Percentiles rank a stretch among this genome's conserved stretches.
phyloP scores from a whole-genome alignment of 2,888 invertebrate genomes.

The Smittia sp. region DNA sequence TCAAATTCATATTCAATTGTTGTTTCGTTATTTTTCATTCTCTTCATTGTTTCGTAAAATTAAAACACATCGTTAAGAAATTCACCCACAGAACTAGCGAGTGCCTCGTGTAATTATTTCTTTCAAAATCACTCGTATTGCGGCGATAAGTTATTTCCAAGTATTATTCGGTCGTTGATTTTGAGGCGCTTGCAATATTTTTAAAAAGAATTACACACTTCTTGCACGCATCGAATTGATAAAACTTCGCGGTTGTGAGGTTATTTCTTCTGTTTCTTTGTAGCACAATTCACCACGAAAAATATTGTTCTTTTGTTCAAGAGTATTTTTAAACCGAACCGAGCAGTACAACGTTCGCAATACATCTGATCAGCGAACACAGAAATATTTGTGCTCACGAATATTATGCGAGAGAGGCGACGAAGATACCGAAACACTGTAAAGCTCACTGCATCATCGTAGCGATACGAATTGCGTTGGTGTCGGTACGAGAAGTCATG shows the following conservation, averaged over 20 bases:
- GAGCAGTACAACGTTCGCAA: conserved; percentile 29
- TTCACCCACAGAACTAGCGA: conserved; percentile 14
- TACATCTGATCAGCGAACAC: conserved; percentile 28
- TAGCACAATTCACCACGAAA: background rate
- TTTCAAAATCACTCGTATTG: background rate
- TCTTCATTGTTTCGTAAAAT: conserved; percentile 12
- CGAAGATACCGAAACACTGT: background rate
- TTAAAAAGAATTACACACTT: conserved; percentile 28
- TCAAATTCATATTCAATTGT: conserved; percentile 32
- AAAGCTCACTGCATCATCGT: background rate
- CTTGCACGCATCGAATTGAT: conserved; percentile 39
- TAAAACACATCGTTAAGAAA: conserved; percentile 14
- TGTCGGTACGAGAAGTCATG: too few species aligned
- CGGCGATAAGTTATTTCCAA: conserved; percentile 26
- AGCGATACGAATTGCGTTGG: background rate
- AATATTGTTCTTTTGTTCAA: background rate
- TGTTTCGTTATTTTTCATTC: background rate
- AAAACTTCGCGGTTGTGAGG: conserved; percentile 31
- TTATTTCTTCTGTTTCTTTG: conserved; percentile 17
- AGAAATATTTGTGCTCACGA: background rate
- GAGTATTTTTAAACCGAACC: conserved; percentile 20
- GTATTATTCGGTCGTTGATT: conserved; percentile 33
- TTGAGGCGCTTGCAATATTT: background rate
- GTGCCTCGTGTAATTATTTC: background rate
- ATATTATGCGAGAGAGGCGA: background rate